phyloP scores from a whole-genome alignment of 1,140 invertebrate species.

The Drosophila eugracilis region DNA sequence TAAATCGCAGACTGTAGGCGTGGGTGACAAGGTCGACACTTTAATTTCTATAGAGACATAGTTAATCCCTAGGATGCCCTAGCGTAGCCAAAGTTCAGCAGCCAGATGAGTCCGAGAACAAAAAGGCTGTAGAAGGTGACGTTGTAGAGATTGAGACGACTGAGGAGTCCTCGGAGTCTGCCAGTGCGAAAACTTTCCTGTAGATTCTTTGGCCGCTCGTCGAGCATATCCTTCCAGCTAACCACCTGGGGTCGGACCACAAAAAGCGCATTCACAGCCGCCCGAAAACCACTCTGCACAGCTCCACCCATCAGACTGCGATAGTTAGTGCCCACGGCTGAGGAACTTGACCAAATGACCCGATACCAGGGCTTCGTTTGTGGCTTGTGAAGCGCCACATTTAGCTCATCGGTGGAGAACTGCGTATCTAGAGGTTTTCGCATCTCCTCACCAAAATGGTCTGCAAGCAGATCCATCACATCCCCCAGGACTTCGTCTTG shows the following conservation, averaged over 20 bases:
- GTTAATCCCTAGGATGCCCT: neutral
- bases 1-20: neutral
- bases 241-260: slow-evolving; percentile 73
- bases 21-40: slow-evolving; percentile 18
- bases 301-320: slow-evolving; percentile 76
- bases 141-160: slow-evolving; percentile 72
- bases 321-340: slow-evolving; percentile 59
- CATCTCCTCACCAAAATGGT: slow-evolving; percentile 67
- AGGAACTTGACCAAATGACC: slow-evolving; percentile 76
- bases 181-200: neutral
- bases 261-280: slow-evolving; percentile 71
- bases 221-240: slow-evolving; percentile 65
- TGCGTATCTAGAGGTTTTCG: slow-evolving; percentile 32
- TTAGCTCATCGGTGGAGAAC: slow-evolving; percentile 47
- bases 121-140: slow-evolving; percentile 65
- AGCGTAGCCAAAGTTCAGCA: slow-evolving; percentile 49
- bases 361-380: slow-evolving; percentile 64
- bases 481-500: slow-evolving; percentile 10
- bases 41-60: slow-evolving; percentile 32
- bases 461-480: slow-evolving; percentile 46
- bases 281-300: slow-evolving; percentile 76
- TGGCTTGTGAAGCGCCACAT: slow-evolving; percentile 26
- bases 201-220: slow-evolving; percentile 33
- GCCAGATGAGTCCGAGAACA: slow-evolving; percentile 50
- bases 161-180: slow-evolving; percentile 34